Evolutionary conservation across 2,797 vertebrate genomes (phyloP), one percentile per base, ranked within the genome.

Genomic region (Anisognathus igniventris): DNA sequence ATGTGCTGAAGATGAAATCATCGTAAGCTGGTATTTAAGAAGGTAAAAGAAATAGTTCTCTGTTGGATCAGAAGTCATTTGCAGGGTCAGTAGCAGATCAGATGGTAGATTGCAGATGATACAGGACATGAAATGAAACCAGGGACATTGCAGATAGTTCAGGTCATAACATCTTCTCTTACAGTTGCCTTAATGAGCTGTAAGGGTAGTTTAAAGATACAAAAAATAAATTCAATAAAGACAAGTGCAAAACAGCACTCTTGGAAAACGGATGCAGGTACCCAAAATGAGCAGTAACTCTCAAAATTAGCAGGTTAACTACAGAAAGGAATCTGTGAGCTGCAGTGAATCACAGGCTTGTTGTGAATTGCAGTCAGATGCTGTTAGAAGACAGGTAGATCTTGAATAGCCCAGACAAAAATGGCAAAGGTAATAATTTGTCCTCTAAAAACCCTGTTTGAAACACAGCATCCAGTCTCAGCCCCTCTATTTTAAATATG

Each of bases 251-350:
- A 80, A 16, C 23, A 75, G 9, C 6, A 13, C 25, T 61, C 53
- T 51, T 74, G 45, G 61, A 77, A 90, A 61, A 50, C 0, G 0
- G 39, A n/a, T 48, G n/a, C 30, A 15, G 0, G 0, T 40, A 73
- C 33, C 33, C 18, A 44, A 67, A 91, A n/a, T 33, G 30, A 65
- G 42, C 48, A 77, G 23, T 40, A 65, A 42, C 25, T 40, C 30
- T 58, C 22, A 51, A 65, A 72, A 60, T n/a, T 18, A 72, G 31
- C 37, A 73, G n/a, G 33, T 81, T 90, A 33, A 75, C 77, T 89
- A 35, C 37, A 57, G 66, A 70, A 91, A 28, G 28, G 39, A 24
- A 73, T 67, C 25, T 0, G 4, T 21, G 64, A 89, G n/a, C 42
- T 67, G 20, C 57, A 74, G 40, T 33, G 71, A 86, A 64, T 74